Base-by-base conservation (phyloP, 30 jellyfish, hydroid and myxozoan species). In the Nemopilema nomurai region DNA sequence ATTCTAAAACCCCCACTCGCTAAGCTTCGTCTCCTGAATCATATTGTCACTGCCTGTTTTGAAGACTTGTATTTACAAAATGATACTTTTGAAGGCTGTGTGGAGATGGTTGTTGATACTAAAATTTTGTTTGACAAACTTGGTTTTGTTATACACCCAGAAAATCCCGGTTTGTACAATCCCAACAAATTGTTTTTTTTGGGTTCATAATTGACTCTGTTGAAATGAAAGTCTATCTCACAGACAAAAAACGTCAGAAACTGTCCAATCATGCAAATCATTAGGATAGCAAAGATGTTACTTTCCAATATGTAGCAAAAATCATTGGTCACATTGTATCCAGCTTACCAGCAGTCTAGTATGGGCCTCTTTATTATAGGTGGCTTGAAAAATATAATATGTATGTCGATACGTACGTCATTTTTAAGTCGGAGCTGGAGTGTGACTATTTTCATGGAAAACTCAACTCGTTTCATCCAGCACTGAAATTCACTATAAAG, bases 331-430 rank as follows among this genome's bases (percentile, higher is more conserved):
- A 63, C 67, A 63, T 74, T 25, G 66, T 62, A 0, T 21, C 81
- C 25, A 25, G 81, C 8, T 74, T 85, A 22, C 89, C 93, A 31
- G 93, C 57, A 1, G 88, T 31, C 6, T 51, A 71, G 28, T 72
- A 51, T 74, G 93, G 93, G 21, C 77, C 76, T n/a, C 62, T 85
- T 19, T 65, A 52, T 76, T 85, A n/a, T 64, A 33, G 93, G 32
- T n/a, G 68, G 32, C 77, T 85, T 27, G 89, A 85, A 67, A 41
- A 41, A 22, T 78, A 57, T 23, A 74, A 72, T n/a, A n/a, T n/a
- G n/a, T n/a, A n/a, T n/a, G n/a, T n/a, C n/a, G n/a, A n/a, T n/a
- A n/a, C n/a, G n/a, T n/a, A n/a, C n/a, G n/a, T n/a, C n/a, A n/a
- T n/a, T n/a, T n/a, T n/a, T n/a, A n/a, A n/a, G n/a, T n/a, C n/a